Percentiles rank a stretch among this genome's conserved stretches.
These are phyloP conservation scores for Griposia aprilina DNA, from an alignment of 2,888 invertebrate species.

Conservation along the genomic window DNA sequence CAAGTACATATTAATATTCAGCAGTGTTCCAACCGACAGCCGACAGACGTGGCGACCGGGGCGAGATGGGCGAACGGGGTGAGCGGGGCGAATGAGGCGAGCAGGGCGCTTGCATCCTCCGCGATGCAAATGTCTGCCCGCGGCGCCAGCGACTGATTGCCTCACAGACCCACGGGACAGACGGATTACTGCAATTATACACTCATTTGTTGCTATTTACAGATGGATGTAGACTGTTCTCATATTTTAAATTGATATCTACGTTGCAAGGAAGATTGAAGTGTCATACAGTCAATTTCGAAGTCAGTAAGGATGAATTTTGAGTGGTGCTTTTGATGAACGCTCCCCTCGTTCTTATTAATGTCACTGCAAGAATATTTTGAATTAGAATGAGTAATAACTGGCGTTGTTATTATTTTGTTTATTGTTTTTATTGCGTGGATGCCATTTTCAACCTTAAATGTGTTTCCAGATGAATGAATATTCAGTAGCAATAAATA, in stretches of 20 bases:
- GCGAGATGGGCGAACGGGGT: not conserved
- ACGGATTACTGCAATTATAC: constrained; percentile 69
- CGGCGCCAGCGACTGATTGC: constrained; percentile 64
- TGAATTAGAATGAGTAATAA: constrained; percentile 40
- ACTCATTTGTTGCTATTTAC: constrained; percentile 67
- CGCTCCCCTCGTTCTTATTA: constrained; percentile 47
- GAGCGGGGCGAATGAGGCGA: not conserved
- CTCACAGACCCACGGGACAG: constrained; percentile 57
- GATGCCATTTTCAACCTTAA: constrained; percentile 17
- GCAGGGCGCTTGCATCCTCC: constrained; percentile 26
- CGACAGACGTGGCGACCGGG: not conserved
- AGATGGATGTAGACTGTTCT: constrained; percentile 53
- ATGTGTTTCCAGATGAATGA: not conserved
- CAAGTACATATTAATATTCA: constrained; percentile 67
- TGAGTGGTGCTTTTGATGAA: constrained; percentile 5
- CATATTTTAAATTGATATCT: constrained; percentile 64
- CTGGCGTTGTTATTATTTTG: constrained; percentile 23
- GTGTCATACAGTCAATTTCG: not conserved
- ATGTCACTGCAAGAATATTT: constrained; percentile 47
- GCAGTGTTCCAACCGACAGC: constrained; percentile 39
- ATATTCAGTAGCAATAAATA: not conserved
- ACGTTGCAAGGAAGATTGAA: constrained; percentile 48
- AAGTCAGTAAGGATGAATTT: constrained; percentile 36
- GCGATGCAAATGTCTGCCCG: constrained; percentile 66
- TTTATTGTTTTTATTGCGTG: constrained; percentile 18